Evolutionary conservation across 2,797 vertebrate genomes (phyloP).

Genomic region (Simalia tracyae): DNA sequence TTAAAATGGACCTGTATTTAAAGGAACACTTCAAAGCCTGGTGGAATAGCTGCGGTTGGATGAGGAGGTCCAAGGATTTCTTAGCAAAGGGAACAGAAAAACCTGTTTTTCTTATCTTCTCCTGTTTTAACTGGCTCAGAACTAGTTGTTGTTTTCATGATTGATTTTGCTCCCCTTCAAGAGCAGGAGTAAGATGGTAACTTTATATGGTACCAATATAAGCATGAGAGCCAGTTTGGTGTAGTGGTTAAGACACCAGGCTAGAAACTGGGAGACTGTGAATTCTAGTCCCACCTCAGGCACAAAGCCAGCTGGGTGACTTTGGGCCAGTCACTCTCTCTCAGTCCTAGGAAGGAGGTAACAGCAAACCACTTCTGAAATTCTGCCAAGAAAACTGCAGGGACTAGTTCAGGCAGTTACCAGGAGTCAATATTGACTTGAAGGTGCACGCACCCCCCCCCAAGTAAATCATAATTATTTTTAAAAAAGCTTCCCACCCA

Average conservation of each 20-base stretch:
- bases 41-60: not conserved
- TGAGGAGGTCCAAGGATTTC: not conserved
- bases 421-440: not conserved
- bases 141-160: not conserved
- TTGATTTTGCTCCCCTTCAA: not conserved
- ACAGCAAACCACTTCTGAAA: not conserved
- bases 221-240: not conserved
- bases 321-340: not conserved
- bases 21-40: not conserved
- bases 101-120: not conserved
- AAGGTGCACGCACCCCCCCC: not conserved
- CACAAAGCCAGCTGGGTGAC: not conserved
- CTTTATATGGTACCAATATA: not conserved
- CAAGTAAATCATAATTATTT: not conserved
- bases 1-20: not conserved
- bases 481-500: not conserved
- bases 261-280: not conserved
- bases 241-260: not conserved
- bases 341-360: not conserved
- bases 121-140: not conserved
- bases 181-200: not conserved
- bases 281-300: not conserved
- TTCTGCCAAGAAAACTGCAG: not conserved
- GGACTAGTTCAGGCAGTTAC: not conserved
- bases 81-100: not conserved